Evolutionary conservation across 1,140 invertebrate genomes (phyloP).

Genomic region (Nasonia longicornis): DNA sequence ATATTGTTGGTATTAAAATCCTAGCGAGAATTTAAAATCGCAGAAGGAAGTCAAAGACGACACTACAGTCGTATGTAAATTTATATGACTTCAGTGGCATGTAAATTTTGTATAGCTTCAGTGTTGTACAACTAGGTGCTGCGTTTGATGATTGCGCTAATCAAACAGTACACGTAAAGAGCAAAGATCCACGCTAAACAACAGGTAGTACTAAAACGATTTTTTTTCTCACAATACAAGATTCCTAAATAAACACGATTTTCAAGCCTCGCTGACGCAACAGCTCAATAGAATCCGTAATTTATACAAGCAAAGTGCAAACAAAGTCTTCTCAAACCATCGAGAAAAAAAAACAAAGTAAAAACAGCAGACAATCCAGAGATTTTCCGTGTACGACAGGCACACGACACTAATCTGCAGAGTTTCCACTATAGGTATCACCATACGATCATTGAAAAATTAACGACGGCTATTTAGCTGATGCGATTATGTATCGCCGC

Average conservation of each 20-base stretch:
- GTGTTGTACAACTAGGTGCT: background rate
- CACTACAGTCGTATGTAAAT: too few species aligned
- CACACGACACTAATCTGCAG: constrained; percentile 11
- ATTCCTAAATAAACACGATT: background rate
- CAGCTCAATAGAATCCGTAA: background rate
- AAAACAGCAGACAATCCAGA: background rate
- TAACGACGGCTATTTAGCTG: constrained; percentile 22
- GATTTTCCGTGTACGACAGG: constrained; percentile 16
- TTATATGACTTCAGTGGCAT: background rate
- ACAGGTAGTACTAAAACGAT: background rate
- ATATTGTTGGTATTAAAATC: background rate
- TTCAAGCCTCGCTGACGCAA: background rate
- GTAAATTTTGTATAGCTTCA: background rate
- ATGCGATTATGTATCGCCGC: constrained; percentile 27
- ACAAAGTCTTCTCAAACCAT: background rate
- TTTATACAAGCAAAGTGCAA: background rate
- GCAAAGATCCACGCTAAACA: background rate
- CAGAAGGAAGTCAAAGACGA: background rate
- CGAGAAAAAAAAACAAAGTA: background rate
- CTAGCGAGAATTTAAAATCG: background rate
- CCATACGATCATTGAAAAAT: constrained; percentile 39
- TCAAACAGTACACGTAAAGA: background rate
- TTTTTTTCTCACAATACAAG: background rate
- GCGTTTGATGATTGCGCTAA: background rate
- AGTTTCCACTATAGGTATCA: constrained; percentile 10